phyloP scores from a whole-genome alignment of 2,888 invertebrate genomes.

The Lasius fuliginosus region DNA sequence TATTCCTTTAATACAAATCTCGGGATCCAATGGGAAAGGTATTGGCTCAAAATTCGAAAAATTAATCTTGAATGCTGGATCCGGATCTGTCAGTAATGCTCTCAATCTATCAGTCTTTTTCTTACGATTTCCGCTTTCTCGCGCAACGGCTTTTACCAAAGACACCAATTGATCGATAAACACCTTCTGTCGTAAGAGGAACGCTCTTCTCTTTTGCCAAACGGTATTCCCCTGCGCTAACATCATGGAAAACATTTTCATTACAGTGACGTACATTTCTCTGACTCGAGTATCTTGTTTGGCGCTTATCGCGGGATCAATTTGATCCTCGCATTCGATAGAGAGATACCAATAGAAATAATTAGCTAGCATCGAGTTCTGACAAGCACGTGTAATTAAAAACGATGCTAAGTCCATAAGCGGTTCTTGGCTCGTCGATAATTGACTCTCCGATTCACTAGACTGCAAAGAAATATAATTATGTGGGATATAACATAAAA shows the following conservation, averaged over 20 bases:
- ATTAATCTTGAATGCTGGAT: slow-evolving; percentile 93
- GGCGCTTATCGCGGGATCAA: slow-evolving; percentile 88
- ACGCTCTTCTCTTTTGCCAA: slow-evolving; percentile 91
- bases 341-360: slow-evolving; percentile 99
- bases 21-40: slow-evolving; percentile 98
- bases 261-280: slow-evolving; percentile 96
- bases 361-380: slow-evolving; percentile 96
- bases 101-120: slow-evolving; percentile 97
- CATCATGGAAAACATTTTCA: slow-evolving; percentile 93
- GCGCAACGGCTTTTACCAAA: slow-evolving; percentile 94
- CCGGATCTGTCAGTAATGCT: slow-evolving; percentile 93
- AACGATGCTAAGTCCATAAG: slow-evolving; percentile 94
- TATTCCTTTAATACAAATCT: slow-evolving; percentile 95
- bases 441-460: slow-evolving; percentile 80
- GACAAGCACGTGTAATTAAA: slow-evolving; percentile 95
- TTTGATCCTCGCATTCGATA: slow-evolving; percentile 97
- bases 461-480: slow-evolving; percentile 74
- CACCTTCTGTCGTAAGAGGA: slow-evolving; percentile 94
- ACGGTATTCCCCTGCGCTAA: slow-evolving; percentile 90
- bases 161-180: slow-evolving; percentile 97
- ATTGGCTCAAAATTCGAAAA: slow-evolving; percentile 97
- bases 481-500: background rate
- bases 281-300: slow-evolving; percentile 92
- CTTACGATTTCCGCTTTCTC: slow-evolving; percentile 96
- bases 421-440: slow-evolving; percentile 77